These are phyloP conservation scores for Euthynnus affinis DNA, from an alignment of 2,797 vertebrate species.

Conservation along the genomic window DNA sequence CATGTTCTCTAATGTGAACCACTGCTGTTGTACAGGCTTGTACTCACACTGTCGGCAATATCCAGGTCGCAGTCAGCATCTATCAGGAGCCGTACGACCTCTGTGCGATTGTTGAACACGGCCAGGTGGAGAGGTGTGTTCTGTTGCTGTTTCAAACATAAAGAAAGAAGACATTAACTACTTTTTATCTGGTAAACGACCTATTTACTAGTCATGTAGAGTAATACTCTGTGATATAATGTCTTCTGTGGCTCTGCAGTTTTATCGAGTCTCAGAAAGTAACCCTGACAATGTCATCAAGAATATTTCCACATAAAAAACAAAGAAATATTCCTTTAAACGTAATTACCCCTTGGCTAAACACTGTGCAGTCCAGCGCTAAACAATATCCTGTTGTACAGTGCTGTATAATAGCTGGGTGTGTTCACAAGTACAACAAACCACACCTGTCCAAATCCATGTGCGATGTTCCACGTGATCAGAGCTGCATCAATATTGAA, in stretches of 20 bases:
- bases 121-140: constrained; percentile 86
- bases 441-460: neutral
- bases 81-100: constrained; percentile 87
- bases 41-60: constrained; percentile 88
- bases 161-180: neutral
- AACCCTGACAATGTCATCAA: no score
- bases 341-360: no score
- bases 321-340: no score
- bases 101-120: constrained; percentile 85
- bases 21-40: neutral
- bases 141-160: constrained; percentile 84
- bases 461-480: neutral
- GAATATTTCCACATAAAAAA: no score
- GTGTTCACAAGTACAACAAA: neutral
- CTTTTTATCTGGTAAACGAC: neutral
- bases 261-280: no score
- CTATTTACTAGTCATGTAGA: no score
- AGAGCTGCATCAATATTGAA: neutral
- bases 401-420: neutral
- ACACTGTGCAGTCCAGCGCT: no score
- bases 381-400: no score
- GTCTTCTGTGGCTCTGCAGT: no score
- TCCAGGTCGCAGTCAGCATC: constrained; percentile 88
- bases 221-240: no score
- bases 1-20: neutral